phyloP scores from a whole-genome alignment of 2,113 vertebrate genomes.

The Vulpes lagopus region DNA sequence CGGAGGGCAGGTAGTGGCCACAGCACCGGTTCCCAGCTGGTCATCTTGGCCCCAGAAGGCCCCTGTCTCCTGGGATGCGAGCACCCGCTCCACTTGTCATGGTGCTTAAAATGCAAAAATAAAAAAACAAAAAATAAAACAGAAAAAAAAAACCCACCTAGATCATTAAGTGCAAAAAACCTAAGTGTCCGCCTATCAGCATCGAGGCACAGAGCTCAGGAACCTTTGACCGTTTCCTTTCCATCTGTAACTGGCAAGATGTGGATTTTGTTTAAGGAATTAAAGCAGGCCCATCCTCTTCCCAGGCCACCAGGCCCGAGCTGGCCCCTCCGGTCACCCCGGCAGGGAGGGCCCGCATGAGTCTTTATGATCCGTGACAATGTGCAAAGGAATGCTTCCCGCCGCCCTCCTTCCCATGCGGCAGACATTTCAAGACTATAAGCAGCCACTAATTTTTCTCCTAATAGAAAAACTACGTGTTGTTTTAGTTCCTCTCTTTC shows the following conservation, averaged over 20 bases:
- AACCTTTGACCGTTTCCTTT: not conserved
- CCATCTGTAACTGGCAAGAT: slow-evolving; percentile 47
- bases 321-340: slow-evolving; percentile 25
- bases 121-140: too few species aligned
- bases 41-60: too few species aligned
- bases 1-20: not conserved
- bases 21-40: not conserved
- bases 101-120: slow-evolving; percentile 14
- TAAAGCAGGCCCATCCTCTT: slow-evolving; percentile 74
- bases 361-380: slow-evolving; percentile 74
- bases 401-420: slow-evolving; percentile 74
- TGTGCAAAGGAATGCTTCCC: slow-evolving; percentile 69
- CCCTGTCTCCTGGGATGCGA: not conserved
- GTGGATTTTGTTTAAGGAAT: slow-evolving; percentile 27
- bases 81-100: not conserved
- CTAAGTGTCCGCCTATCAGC: not conserved
- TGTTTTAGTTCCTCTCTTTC: slow-evolving; percentile 84
- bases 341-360: slow-evolving; percentile 54
- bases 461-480: slow-evolving; percentile 84
- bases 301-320: not conserved
- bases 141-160: not conserved
- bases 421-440: slow-evolving; percentile 80
- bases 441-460: slow-evolving; percentile 83
- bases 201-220: not conserved
- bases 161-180: slow-evolving; percentile 4